A percentile compares a stretch with the other conserved stretches of the same genome.
Evolutionary conservation across 1,140 invertebrate species (phyloP).

Genomic region (Epicauta chinensis): DNA sequence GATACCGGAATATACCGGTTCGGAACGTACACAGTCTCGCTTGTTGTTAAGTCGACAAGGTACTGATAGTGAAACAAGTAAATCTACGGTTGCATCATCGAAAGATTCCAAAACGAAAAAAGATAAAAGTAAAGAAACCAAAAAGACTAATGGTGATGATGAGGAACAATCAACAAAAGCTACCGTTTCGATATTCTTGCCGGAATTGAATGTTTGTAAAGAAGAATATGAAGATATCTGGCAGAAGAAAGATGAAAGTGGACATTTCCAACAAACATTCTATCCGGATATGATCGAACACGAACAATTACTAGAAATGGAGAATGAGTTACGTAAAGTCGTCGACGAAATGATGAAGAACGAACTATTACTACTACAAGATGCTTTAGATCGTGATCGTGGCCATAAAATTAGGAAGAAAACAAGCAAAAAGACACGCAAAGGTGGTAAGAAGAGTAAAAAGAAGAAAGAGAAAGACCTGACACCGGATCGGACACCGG

Average conservation of each 20-base stretch:
- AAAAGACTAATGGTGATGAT: constrained; percentile 49
- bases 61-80: constrained; percentile 68
- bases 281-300: constrained; percentile 76
- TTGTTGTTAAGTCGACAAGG: constrained; percentile 72
- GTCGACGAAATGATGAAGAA: constrained; percentile 83
- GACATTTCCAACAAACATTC: constrained; percentile 56
- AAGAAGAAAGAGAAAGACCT: constrained; percentile 95
- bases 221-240: constrained; percentile 71
- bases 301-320: constrained; percentile 77
- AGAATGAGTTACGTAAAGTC: constrained; percentile 71
- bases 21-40: constrained; percentile 79
- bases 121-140: constrained; percentile 50
- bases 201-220: constrained; percentile 52
- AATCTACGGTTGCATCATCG: constrained; percentile 67
- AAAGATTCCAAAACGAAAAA: constrained; percentile 71
- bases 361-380: constrained; percentile 76
- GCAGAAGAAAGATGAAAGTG: constrained; percentile 70
- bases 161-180: constrained; percentile 52
- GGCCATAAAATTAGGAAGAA: constrained; percentile 74
- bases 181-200: constrained; percentile 50
- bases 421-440: constrained; percentile 68
- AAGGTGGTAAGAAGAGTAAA: constrained; percentile 79
- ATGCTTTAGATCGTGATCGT: constrained; percentile 67
- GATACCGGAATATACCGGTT: constrained; percentile 86
- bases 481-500: constrained; percentile 83